Percentiles rank a stretch among this genome's conserved stretches.
Conservation (phyloP, 2,888 invertebrate species). For the Masnerella sp. region DNA sequence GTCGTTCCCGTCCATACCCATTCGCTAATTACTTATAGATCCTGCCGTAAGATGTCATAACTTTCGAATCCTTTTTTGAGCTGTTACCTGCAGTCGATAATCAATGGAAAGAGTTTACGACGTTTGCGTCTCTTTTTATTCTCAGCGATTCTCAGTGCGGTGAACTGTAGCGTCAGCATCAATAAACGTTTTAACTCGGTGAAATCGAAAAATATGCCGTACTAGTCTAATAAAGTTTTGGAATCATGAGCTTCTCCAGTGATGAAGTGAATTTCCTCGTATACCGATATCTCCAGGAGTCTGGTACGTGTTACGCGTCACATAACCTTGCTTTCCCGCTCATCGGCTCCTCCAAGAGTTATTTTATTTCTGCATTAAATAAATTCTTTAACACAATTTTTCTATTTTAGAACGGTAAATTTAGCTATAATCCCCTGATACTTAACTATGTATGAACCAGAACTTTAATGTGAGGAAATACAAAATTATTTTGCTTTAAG, state of each 20-base stretch:
- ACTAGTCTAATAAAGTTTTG: constrained; percentile 57
- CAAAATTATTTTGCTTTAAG: too few species aligned
- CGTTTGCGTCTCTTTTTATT: constrained; percentile 35
- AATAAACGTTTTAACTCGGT: constrained; percentile 14
- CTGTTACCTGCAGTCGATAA: too few species aligned
- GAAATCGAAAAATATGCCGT: constrained; percentile 44
- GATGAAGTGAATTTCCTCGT: constrained; percentile 99
- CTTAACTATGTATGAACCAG: too few species aligned
- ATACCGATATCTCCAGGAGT: constrained; percentile 98
- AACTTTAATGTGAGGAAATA: too few species aligned
- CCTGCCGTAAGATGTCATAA: too few species aligned
- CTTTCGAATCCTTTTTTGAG: too few species aligned
- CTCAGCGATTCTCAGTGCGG: constrained; percentile 18
- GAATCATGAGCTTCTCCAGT: constrained; percentile 96
- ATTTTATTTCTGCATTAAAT: constrained; percentile 15
- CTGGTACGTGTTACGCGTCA: constrained; percentile 83
- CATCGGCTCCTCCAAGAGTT: constrained; percentile 29
- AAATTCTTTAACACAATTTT: constrained; percentile 4
- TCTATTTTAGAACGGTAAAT: not conserved
- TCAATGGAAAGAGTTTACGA: too few species aligned
- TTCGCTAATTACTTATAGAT: too few species aligned
- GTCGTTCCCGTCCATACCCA: too few species aligned
- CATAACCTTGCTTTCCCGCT: constrained; percentile 63
- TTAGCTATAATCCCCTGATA: too few species aligned
- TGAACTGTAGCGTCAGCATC: constrained; percentile 46